These are phyloP conservation scores for Sebastes iracundus DNA, from an alignment of 2,797 vertebrate species.

Conservation along the genomic window DNA sequence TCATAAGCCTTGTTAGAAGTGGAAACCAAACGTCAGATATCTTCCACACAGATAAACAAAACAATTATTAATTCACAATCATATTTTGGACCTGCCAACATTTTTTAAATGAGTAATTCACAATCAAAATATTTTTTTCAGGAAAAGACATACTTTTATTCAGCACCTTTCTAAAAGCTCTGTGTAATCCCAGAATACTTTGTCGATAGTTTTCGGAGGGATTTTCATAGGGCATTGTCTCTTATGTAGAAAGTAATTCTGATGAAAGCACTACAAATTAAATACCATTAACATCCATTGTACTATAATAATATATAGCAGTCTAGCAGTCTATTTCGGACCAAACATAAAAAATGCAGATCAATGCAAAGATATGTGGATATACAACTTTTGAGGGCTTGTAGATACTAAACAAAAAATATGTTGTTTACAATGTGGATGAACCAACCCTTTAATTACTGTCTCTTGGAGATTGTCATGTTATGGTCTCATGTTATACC, in stretches of 20 bases:
- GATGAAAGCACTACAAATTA: background rate
- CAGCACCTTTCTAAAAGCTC: no score
- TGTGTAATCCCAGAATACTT: background rate
- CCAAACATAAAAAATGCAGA: background rate
- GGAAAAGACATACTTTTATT: no score
- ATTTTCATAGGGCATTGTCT: background rate
- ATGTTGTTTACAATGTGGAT: background rate
- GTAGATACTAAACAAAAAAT: background rate
- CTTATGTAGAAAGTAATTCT: background rate
- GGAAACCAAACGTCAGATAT: accelerated
- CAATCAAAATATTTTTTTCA: no score
- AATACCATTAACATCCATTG: background rate
- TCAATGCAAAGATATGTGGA: background rate
- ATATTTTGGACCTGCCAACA: no score
- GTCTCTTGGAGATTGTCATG: background rate
- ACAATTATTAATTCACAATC: no score
- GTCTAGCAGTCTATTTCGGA: background rate
- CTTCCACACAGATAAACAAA: no score
- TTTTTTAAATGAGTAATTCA: no score
- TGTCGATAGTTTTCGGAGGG: background rate
- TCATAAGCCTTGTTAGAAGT: no score
- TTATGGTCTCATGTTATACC: background rate
- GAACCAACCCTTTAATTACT: background rate
- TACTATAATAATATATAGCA: no score
- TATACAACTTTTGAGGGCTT: background rate